phyloP scores from a whole-genome alignment of 2,797 vertebrate genomes.

The Acanthis flammea region DNA sequence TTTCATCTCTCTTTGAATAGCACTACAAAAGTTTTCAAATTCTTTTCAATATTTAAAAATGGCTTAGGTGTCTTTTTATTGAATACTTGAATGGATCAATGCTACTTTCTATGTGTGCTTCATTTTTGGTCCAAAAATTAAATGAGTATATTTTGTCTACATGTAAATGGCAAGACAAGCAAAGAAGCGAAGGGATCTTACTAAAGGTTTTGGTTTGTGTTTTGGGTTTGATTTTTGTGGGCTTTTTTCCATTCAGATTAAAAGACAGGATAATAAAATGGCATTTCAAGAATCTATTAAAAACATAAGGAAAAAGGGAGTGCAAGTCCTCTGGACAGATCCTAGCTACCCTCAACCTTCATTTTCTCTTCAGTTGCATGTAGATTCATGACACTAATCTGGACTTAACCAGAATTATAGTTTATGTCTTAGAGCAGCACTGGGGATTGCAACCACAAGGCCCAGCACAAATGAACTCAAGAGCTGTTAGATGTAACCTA shows the following conservation, averaged over 20 bases:
- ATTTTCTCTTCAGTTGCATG: not conserved
- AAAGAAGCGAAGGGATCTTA: not conserved
- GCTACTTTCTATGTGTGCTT: not conserved
- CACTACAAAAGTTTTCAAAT: not conserved
- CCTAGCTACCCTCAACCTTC: not conserved
- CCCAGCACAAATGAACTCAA: not conserved
- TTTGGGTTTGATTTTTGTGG: accelerated
- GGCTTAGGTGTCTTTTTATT: not conserved
- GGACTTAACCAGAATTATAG: not conserved
- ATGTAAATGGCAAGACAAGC: not conserved
- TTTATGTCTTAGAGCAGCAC: not conserved
- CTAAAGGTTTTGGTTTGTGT: not conserved
- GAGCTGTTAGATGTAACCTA: not conserved
- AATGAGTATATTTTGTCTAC: not conserved
- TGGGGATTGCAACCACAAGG: not conserved
- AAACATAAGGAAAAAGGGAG: not conserved
- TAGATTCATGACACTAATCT: not conserved
- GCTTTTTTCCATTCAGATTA: not conserved
- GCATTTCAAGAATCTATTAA: not conserved
- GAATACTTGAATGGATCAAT: not conserved
- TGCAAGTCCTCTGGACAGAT: not conserved
- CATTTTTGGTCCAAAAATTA: not conserved
- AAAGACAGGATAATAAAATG: not conserved
- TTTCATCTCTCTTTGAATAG: not conserved
- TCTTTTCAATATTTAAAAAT: not conserved